Base-by-base conservation (phyloP, 2,113 vertebrate genomes). In the Nibea albiflora region DNA sequence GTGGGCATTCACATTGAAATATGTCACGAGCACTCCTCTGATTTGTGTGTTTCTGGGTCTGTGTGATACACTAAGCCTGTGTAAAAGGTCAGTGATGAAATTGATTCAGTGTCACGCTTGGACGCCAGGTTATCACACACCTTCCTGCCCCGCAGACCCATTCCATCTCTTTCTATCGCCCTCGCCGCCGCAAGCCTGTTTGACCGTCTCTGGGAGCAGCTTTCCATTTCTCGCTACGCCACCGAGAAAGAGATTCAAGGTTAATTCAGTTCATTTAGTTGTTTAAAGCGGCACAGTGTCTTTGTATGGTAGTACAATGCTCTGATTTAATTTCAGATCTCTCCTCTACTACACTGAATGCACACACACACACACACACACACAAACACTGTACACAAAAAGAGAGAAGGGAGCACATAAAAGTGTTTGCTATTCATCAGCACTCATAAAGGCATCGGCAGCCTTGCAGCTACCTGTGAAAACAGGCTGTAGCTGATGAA, bases 91-190 rank as follows among this genome's bases (percentile, higher is more conserved):
- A 64, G 54, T 75, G 84, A 86, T 83, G 76, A 75, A 91, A 90
- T 66, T 90, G 92, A 91, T 87, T 92, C 83, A 19, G 76, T 73
- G 92, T 92, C 87, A 92, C 84, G 84, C 91, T 86, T 92, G 83
- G 87, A 75, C 50, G 77, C 78, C 75, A 83, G 74, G 89, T 89
- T 90, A 91, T 94, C 89, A 90, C 86, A 91, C 90, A 92, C 80
- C 86, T 89, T 86, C 74, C 65, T 69, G 79, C 68, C 47, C 81
- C 42, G 16, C 77, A 83, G 73, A 77, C 77, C 57, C 31, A 68
- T 91, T 91, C 82, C 75, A 78, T 92, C 81, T 92, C 73, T 58
- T 65, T 77, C 68, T 82, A 81, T 80, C 81, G 35, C 58, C 78
- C 61, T 66, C 72, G 10, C 81, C 11, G 26, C 85, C 52, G 76